Percentiles rank a stretch among this genome's conserved stretches.
These are phyloP conservation scores for Dreissena rostriformis DNA, from an alignment of 1,140 invertebrate genomes.

Conservation along the genomic window DNA sequence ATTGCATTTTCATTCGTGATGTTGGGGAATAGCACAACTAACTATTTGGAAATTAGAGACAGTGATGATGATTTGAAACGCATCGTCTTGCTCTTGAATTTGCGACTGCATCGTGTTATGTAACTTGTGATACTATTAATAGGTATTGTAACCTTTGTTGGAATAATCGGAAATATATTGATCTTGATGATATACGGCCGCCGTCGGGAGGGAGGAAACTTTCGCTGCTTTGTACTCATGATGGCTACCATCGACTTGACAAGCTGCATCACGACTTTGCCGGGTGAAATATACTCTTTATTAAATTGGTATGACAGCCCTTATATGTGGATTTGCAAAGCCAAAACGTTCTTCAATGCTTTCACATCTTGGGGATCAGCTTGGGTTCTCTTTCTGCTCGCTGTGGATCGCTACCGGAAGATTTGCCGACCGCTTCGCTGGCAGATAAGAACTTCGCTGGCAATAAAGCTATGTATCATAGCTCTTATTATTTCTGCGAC, in stretches of 20 bases:
- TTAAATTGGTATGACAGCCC: conserved; percentile 66
- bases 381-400: conserved; percentile 59
- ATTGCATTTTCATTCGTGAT: too few relatives aligned
- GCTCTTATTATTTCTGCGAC: conserved; percentile 4
- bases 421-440: conserved; percentile 61
- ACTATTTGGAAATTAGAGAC: too few relatives aligned
- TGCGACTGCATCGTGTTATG: too few relatives aligned
- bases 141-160: conserved; percentile 57
- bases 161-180: conserved; percentile 62
- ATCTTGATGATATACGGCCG: conserved; percentile 62
- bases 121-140: conserved; percentile 61
- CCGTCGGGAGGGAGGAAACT: conserved; percentile 56
- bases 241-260: conserved; percentile 65
- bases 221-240: conserved; percentile 61
- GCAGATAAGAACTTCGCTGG: conserved; percentile 56
- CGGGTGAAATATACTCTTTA: conserved; percentile 65
- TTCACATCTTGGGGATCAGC: conserved; percentile 64
- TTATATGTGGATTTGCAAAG: conserved; percentile 56
- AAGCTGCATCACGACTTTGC: conserved; percentile 65
- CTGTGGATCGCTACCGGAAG: conserved; percentile 66
- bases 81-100: too few relatives aligned
- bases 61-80: too few relatives aligned
- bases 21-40: too few relatives aligned
- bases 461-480: conserved; percentile 24
- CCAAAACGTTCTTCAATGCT: conserved; percentile 59